These are phyloP conservation scores for Cephus cinctus DNA, from an alignment of 1,140 invertebrate species.

Conservation along the genomic window DNA sequence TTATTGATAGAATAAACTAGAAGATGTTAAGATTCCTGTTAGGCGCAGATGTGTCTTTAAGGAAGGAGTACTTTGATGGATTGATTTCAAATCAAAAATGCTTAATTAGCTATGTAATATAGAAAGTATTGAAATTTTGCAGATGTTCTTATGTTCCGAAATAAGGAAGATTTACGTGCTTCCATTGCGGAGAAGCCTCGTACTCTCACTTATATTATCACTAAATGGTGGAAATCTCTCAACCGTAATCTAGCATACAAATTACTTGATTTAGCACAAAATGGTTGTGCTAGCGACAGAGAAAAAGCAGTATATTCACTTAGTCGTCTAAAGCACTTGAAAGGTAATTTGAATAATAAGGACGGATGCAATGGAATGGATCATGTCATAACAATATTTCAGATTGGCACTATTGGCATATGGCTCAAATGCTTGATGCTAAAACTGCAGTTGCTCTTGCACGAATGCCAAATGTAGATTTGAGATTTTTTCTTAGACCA, in stretches of 20 bases:
- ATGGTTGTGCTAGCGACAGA: slow-evolving; percentile 31
- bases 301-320: slow-evolving; percentile 40
- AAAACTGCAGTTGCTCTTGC: slow-evolving; percentile 66
- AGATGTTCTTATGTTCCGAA: slow-evolving; percentile 40
- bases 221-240: slow-evolving; percentile 44
- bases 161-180: slow-evolving; percentile 32
- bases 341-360: no score
- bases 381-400: slow-evolving; percentile 6
- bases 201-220: slow-evolving; percentile 30
- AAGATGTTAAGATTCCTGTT: no score
- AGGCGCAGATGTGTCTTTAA: no score
- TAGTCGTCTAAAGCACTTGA: slow-evolving; percentile 40
- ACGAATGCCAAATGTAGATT: slow-evolving; percentile 58
- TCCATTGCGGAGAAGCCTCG: slow-evolving; percentile 25
- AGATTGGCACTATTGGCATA: slow-evolving; percentile 64
- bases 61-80: no score
- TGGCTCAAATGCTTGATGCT: slow-evolving; percentile 66
- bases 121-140: no score
- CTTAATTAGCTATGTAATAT: no score
- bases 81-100: no score
- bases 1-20: no score
- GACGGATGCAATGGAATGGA: neutral
- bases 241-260: slow-evolving; percentile 35
- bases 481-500: slow-evolving; percentile 65
- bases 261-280: slow-evolving; percentile 39